Base-by-base conservation (phyloP, 1,140 invertebrate species). In the Steinernema feltiae region DNA sequence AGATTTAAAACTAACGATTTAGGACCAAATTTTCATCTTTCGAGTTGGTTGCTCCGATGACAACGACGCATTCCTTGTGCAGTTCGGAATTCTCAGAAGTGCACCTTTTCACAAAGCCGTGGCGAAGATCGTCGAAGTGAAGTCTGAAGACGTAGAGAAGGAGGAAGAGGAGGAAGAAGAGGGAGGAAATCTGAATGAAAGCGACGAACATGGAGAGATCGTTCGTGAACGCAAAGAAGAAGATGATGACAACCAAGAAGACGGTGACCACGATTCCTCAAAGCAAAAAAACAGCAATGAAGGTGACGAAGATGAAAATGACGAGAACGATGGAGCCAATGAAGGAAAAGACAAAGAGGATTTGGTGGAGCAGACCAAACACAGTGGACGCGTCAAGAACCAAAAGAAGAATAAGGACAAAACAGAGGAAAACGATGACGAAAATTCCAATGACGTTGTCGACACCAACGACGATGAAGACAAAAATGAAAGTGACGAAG, bases 41-140 rank as follows among this genome's bases (percentile, higher is more conserved):
- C 75, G 78, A n/a, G 72, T 69, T 30, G 77, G 32, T 21, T 79
- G 78, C 32, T 18, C 35, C 18, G 72, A 71, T 70, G 69, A 32
- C 7, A 71, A 74, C 29, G 78, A 79, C 32, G 63, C 21, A 3
- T 32, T 79, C 21, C 63, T 48, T 18, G 72, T 79, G n/a, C 78
- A 79, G 69, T 79, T 79, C 69, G 78, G 41, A 53, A 72, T 79
- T 32, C 73, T 71, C 29, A 79, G 78, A 63, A 75, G 1, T 75
- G 0, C 15, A 31, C 29, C 32, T 76, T 12, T 15, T 7, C 46
- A 29, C 7, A 41, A 77, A 30, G 3, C 46, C 0, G 29, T 12
- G 30, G 0, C 46, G 30, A 63, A 32, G 24, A 2, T 21, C 17
- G 18, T 0, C 31, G 73, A 35, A n/a, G 63, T 71, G 74, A 48